A percentile compares a stretch with the other conserved stretches of the same genome.
Conservation (phyloP, 2,797 vertebrate genomes). For the Poecilia gillii region DNA sequence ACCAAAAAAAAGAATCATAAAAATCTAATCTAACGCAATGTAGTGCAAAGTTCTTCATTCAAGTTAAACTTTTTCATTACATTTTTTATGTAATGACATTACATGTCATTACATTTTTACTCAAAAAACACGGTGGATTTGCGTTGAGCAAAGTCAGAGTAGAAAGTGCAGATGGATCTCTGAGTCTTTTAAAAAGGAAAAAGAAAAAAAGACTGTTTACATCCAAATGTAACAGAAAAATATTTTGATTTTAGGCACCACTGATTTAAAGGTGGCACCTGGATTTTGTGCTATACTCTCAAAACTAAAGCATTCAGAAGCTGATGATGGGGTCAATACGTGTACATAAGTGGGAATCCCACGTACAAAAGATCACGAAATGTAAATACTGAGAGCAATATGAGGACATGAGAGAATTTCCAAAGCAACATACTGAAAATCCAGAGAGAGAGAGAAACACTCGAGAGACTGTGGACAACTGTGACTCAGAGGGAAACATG, state of each 20-base stretch:
- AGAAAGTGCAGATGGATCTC: not conserved
- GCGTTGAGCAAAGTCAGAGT: not conserved
- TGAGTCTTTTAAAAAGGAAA: not conserved
- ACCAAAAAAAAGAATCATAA: not conserved
- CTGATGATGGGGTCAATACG: not conserved
- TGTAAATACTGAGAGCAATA: not conserved
- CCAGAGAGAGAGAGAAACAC: conserved; percentile 4
- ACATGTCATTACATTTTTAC: not conserved
- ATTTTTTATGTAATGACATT: too few species aligned
- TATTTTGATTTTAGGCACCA: not conserved
- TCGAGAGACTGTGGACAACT: conserved; percentile 13
- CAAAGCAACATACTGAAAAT: conserved; percentile 1
- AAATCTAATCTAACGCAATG: not conserved
- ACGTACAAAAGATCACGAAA: not conserved
- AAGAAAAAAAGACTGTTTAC: not conserved
- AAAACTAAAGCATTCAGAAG: not conserved
- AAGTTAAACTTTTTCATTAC: not conserved
- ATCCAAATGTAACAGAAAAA: not conserved
- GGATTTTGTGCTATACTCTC: not conserved
- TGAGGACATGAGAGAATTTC: conserved; percentile 10
- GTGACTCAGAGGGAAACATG: conserved; percentile 38
- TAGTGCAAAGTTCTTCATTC: not conserved
- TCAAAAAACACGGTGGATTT: not conserved
- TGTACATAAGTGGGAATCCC: not conserved
- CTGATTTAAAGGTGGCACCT: not conserved